Evolutionary conservation across 2,888 invertebrate species (phyloP).

Genomic region (Drosophila robusta): DNA sequence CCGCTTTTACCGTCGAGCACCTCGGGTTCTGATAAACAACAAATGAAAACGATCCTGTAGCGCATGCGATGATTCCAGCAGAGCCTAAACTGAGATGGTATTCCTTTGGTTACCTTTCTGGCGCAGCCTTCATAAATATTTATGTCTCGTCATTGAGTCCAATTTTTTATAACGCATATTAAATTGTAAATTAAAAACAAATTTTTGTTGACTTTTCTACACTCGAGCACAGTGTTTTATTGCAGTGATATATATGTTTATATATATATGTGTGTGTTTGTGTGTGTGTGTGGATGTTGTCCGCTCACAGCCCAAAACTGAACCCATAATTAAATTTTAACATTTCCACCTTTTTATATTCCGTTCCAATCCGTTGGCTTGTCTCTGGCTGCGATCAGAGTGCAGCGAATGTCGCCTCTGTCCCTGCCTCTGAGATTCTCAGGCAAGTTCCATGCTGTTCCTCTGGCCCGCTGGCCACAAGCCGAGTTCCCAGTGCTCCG

Average conservation of each 20-base stretch:
- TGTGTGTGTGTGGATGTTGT: constrained; percentile 26
- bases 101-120: constrained; percentile 38
- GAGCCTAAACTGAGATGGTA: constrained; percentile 36
- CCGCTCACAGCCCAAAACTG: constrained; percentile 38
- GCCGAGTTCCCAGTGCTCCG: constrained; percentile 32
- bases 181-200: constrained; percentile 81
- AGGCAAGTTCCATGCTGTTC: constrained; percentile 46
- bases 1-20: not conserved
- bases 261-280: constrained; percentile 5
- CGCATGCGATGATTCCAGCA: constrained; percentile 26
- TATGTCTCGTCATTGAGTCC: constrained; percentile 77
- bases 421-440: constrained; percentile 39
- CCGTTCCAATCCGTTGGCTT: constrained; percentile 29
- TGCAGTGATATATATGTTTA: constrained; percentile 55
- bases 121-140: constrained; percentile 74
- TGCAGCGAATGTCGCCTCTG: constrained; percentile 46
- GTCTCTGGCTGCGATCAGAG: constrained; percentile 20
- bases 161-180: constrained; percentile 80
- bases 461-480: constrained; percentile 34
- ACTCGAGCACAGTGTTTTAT: constrained; percentile 62
- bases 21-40: not conserved
- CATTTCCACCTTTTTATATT: constrained; percentile 74
- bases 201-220: constrained; percentile 79
- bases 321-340: constrained; percentile 80
- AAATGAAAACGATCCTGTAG: constrained; percentile 33